A percentile compares a stretch with the other conserved stretches of the same genome.
These are phyloP conservation scores for Palythoa caribaeorum DNA, from an alignment of 92 coral and sea anemone genomes.

Conservation along the genomic window DNA sequence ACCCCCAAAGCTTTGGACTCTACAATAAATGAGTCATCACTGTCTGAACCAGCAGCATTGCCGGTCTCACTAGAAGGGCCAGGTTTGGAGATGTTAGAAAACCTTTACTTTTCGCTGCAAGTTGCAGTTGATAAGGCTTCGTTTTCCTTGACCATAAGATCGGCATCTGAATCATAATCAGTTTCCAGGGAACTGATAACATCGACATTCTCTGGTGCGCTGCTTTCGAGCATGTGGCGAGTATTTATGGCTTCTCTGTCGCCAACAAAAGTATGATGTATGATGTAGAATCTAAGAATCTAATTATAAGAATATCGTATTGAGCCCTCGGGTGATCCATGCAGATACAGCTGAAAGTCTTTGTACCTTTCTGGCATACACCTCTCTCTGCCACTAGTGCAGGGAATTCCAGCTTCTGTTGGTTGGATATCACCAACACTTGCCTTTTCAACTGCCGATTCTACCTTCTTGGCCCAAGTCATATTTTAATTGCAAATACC, in stretches of 20 bases:
- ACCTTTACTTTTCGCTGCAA: constrained; percentile 1
- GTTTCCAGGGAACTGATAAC: constrained; percentile 5
- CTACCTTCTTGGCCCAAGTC: constrained; percentile 12
- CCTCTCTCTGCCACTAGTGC: constrained; percentile 3
- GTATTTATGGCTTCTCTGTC: constrained; percentile 35
- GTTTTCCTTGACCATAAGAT: constrained; percentile 41
- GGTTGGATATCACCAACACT: constrained; percentile 9
- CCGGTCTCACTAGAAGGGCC: constrained; percentile 41
- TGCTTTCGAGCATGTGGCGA: neutral
- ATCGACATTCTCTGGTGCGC: neutral
- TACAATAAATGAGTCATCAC: neutral
- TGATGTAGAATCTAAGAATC: neutral
- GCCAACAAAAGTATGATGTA: neutral
- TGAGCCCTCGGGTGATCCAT: neutral
- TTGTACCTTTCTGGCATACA: constrained; percentile 4
- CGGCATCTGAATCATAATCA: neutral
- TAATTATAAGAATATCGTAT: no score
- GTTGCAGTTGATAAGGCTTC: constrained; percentile 23
- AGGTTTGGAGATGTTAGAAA: neutral
- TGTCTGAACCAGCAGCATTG: constrained; percentile 15
- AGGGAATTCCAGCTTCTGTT: neutral
- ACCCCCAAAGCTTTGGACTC: neutral
- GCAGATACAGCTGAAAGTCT: constrained; percentile 3
- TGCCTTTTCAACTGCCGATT: neutral
- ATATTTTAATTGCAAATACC: constrained; percentile 34